These are phyloP conservation scores for Caiman crocodilus DNA, from an alignment of 2,797 vertebrate genomes.

Conservation along the genomic window DNA sequence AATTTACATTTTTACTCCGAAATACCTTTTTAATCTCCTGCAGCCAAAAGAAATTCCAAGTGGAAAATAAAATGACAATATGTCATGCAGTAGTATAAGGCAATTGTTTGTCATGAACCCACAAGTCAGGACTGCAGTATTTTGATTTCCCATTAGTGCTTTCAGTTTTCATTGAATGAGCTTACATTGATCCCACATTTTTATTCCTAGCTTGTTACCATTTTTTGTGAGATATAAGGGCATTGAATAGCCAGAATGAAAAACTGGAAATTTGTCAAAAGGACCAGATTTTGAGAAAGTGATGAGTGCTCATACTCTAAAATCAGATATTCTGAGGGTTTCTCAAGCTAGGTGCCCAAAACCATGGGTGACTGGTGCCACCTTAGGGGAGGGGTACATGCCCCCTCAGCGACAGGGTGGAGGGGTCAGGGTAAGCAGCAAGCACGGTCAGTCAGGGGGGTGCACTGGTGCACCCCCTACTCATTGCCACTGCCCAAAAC, in stretches of 20 bases:
- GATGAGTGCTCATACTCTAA: background rate
- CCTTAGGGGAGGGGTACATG: too few species aligned
- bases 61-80: background rate
- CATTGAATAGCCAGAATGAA: background rate
- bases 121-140: background rate
- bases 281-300: background rate
- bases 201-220: background rate
- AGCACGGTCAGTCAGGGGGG: too few species aligned
- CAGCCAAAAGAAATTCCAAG: background rate
- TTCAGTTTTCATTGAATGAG: background rate
- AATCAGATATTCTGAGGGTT: background rate
- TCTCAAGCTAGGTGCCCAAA: background rate
- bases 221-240: background rate
- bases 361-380: background rate
- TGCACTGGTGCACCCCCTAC: too few species aligned
- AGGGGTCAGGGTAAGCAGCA: background rate
- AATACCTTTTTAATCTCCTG: background rate
- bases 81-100: background rate
- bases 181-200: background rate
- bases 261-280: background rate
- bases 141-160: background rate
- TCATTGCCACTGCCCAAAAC: background rate
- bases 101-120: background rate
- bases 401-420: too few species aligned
- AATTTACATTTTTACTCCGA: slow-evolving; percentile 25